Evolutionary conservation across 2,113 vertebrate genomes (phyloP), one percentile per base, ranked within the genome.

Genomic region (Oceanodroma tethys): DNA sequence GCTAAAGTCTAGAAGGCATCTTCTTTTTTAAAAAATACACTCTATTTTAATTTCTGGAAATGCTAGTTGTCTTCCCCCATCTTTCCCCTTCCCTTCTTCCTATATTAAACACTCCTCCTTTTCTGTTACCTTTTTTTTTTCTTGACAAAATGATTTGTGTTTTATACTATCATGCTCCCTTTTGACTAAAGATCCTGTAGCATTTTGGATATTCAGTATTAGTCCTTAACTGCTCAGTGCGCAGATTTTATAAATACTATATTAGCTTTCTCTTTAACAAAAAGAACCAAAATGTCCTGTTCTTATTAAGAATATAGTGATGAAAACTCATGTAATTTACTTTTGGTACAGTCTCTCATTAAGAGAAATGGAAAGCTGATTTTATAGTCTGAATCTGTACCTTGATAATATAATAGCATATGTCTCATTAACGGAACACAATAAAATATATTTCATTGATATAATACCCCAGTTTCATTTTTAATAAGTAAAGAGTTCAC

Each of bases 341-440:
- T 93, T 97, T 58, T 89, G 43, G n/a, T 87, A 34, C 68, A 82
- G 68, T 60, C 36, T 95, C 89, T 96, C 89, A 93, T 97, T 96
- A 98, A 92, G 89, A 92, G 90, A 91, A 96, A 89, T 81, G 55
- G 92, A 93, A 97, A 97, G 91, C 96, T 98, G 92, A 95, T 98
- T 97, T 97, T 86, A 17, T 84, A 96, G 85, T 97, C 95, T 96
- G 93, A 97, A 93, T 92, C 92, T 88, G 96, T 90, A 94, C 96
- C 93, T 96, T 88, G 93, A 97, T 96, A 97, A 98, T 98, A 97
- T 95, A 96, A 97, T 95, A 88, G 63, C 94, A 76, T 96, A 96
- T 86, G 95, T 95, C 75, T 95, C 93, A 93, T 90, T 95, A 89
- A 90, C 81, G 86, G 86, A 91, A 70, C 81, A 90, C 71, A 98